Evolutionary conservation across 1,140 invertebrate species (phyloP).

Genomic region (Diorhabda sublineata): DNA sequence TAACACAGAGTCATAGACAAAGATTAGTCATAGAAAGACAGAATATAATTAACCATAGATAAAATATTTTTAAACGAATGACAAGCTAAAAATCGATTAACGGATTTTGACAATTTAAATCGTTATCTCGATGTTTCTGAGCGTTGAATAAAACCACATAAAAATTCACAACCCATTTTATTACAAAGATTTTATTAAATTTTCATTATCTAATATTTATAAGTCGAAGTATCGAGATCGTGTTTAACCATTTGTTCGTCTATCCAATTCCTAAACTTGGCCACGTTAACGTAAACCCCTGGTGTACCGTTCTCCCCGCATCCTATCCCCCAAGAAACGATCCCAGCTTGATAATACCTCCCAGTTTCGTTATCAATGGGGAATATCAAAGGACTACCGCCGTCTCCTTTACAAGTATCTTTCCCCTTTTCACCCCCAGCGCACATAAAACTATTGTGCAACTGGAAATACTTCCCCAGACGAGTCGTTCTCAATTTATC

Average conservation of each 20-base stretch:
- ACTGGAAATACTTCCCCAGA: constrained; percentile 57
- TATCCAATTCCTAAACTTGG: constrained; percentile 41
- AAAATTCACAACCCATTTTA: not conserved
- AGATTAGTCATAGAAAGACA: too few relatives aligned
- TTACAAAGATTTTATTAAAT: constrained; percentile 3
- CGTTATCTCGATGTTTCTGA: not conserved
- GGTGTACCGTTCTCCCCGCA: constrained; percentile 56
- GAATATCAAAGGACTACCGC: constrained; percentile 56
- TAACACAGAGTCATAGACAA: too few relatives aligned
- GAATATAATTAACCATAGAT: too few relatives aligned
- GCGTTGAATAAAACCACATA: not conserved
- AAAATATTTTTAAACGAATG: too few relatives aligned
- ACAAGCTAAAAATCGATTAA: too few relatives aligned
- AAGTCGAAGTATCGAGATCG: constrained; percentile 25
- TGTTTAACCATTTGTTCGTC: constrained; percentile 35
- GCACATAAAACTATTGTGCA: constrained; percentile 69
- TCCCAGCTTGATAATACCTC: constrained; percentile 50
- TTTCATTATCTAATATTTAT: constrained; percentile 29
- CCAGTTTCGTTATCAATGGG: constrained; percentile 41
- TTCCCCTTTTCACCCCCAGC: constrained; percentile 64
- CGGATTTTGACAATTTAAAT: not conserved
- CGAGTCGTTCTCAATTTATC: constrained; percentile 54
- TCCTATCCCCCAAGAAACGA: constrained; percentile 53
- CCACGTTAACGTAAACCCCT: constrained; percentile 43
- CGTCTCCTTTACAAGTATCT: constrained; percentile 65